Evolutionary conservation across 2,797 vertebrate species (phyloP), one percentile per base, ranked within the genome.

Genomic region (Ispidina picta): DNA sequence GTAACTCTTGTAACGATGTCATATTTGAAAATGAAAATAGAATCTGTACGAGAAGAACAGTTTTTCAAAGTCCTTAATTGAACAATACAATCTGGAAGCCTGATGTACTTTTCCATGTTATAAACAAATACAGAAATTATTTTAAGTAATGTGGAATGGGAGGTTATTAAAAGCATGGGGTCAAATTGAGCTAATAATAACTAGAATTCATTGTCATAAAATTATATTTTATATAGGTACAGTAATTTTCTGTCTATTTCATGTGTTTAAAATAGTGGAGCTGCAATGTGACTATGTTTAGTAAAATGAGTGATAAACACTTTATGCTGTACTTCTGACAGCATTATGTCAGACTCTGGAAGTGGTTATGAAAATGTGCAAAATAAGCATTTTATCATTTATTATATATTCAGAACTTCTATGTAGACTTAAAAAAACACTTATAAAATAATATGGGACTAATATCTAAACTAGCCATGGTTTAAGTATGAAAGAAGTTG

Each of bases 1-100:
- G 54, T 44, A 96, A 88, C 14, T 35, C 37, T 60, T 74, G 10
- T 39, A 90, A 54, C 54, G 89, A 90, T 39, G 19, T 31, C 20
- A 2, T 78, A 31, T 89, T 68, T 90, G 68, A 81, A 93, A 90
- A 89, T 48, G 35, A 63, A 88, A 96, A 89, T 69, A 37, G 15
- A 58, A 54, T 87, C n/a, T 85, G 5, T 39, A 15, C 14, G 6
- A 39, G 37, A 39, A 39, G 37, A 39, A 13, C 37, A 39, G 37
- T 39, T 39, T 39, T 39, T 39, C 37, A 39, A 39, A 39, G 13
- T 39, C 37, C 37, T 39, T 39, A 39, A 39, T 39, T 39, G 37
- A 39, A 15, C 37, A 39, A 39, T 39, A 39, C 37, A 39, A 15
- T 39, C 37, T 39, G 37, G 37, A 14, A 39, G 37, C 37, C 37